Evolutionary conservation across 2,888 invertebrate species (phyloP), one percentile per base, ranked within the genome.

Genomic region (Invenusta paracnida): DNA sequence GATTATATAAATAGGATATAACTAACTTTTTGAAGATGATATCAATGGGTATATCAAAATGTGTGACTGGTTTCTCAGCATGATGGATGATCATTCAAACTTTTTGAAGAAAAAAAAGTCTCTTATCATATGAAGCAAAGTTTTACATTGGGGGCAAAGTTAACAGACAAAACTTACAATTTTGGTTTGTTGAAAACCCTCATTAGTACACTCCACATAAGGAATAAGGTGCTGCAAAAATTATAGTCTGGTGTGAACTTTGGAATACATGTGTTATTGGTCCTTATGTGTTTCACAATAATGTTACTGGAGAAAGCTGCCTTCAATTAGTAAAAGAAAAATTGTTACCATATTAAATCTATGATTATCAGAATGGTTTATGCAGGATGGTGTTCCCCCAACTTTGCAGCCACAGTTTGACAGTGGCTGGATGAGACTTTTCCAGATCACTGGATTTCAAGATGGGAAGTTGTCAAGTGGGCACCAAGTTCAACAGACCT

Each of bases 361-460:
- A 13, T 5, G 73, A 73, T 73, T 73, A 13, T 23, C 73, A 73
- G 73, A 73, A 73, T 73, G 5, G 73, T 73, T 73, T 73, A 73
- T 5, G 25, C 73, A 73, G 73, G 73, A 73, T 73, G 73, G 73
- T 73, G 48, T 23, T 73, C 23, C 73, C 23, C 73, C 73, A 5
- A 73, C 73, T 73, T 73, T 73, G 73, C 73, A 73, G 23, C 23
- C 73, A 5, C 73, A 73, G 27, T 73, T 73, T 23, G 73, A 73
- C 73, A 73, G 25, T 73, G 73, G 25, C 73, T 73, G 73, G 17
- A 73, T 73, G 73, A 73, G 73, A 73, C 73, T 73, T 73, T 73
- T 73, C 73, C 73, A 73, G 73, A 23, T 23, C 73, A 2, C 73
- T 73, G 73, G 73, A 23, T 23, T 73, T 5, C 11, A 73, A 73